These are phyloP conservation scores for Indicator indicator DNA, from an alignment of 2,113 vertebrate species.

Conservation along the genomic window DNA sequence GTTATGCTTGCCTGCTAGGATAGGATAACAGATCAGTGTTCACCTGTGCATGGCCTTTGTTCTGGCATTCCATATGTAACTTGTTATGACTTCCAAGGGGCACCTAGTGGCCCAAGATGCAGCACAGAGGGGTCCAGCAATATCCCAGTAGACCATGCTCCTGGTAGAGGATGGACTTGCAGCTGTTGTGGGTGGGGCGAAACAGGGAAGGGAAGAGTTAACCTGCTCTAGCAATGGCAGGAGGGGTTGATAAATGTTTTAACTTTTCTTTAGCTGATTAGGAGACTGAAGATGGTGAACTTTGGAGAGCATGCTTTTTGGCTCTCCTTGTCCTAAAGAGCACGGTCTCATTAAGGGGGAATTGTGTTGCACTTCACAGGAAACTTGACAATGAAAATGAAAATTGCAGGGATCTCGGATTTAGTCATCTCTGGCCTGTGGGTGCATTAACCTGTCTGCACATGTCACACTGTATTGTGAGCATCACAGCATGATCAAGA, in stretches of 20 bases:
- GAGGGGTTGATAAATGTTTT: not conserved
- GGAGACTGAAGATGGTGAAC: not conserved
- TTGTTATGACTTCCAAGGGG: not conserved
- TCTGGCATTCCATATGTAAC: not conserved
- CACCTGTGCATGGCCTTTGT: not conserved
- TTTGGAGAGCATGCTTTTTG: not conserved
- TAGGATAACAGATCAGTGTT: not conserved
- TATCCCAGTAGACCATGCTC: not conserved
- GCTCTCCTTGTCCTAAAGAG: not conserved
- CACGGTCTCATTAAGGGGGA: not conserved
- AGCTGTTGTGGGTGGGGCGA: rapidly evolving
- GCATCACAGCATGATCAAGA: not conserved
- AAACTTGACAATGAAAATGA: not conserved
- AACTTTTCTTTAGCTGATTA: not conserved
- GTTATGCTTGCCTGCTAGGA: rapidly evolving
- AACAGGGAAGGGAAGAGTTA: not conserved
- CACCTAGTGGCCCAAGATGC: rapidly evolving
- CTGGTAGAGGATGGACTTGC: not conserved
- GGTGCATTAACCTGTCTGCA: not conserved
- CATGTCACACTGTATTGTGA: not conserved
- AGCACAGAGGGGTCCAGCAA: not conserved
- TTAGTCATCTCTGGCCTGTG: not conserved
- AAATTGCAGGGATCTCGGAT: not conserved
- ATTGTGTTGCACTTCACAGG: not conserved
- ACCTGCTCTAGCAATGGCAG: not conserved